Conservation (phyloP, 2,888 invertebrate genomes). For the Pharmacophagus antenor region DNA sequence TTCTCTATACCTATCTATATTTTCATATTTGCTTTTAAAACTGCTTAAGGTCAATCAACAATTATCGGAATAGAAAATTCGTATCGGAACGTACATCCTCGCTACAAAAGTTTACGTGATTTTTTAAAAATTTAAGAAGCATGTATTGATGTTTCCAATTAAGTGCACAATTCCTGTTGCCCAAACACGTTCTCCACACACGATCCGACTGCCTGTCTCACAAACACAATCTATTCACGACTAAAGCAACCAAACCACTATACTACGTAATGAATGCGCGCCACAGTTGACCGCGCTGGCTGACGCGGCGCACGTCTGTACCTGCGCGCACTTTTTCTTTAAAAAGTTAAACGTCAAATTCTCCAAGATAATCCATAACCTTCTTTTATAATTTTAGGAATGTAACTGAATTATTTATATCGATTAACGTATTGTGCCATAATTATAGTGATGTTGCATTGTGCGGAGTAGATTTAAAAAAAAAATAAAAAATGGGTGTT, state of each 20-base stretch:
- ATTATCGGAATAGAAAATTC: too few relatives aligned
- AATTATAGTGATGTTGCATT: slow-evolving; percentile 64
- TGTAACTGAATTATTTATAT: slow-evolving; percentile 52
- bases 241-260: slow-evolving; percentile 37
- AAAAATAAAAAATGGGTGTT: slow-evolving; percentile 70
- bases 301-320: slow-evolving; percentile 60
- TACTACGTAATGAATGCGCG: slow-evolving; percentile 33
- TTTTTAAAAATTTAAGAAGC: neutral
- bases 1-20: too few relatives aligned
- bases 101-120: neutral
- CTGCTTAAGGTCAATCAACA: too few relatives aligned
- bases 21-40: too few relatives aligned
- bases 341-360: slow-evolving; percentile 46
- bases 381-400: slow-evolving; percentile 56
- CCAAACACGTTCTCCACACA: slow-evolving; percentile 70
- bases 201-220: slow-evolving; percentile 66
- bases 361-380: slow-evolving; percentile 54
- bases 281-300: slow-evolving; percentile 69
- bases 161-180: slow-evolving; percentile 44
- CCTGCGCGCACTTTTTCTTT: slow-evolving; percentile 37
- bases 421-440: slow-evolving; percentile 66
- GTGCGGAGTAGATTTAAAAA: slow-evolving; percentile 35
- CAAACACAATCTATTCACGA: slow-evolving; percentile 65
- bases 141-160: slow-evolving; percentile 30
- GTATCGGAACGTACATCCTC: neutral